These are phyloP conservation scores for Dolichotis patagonum DNA, from an alignment of 2,113 vertebrate species.

Conservation along the genomic window DNA sequence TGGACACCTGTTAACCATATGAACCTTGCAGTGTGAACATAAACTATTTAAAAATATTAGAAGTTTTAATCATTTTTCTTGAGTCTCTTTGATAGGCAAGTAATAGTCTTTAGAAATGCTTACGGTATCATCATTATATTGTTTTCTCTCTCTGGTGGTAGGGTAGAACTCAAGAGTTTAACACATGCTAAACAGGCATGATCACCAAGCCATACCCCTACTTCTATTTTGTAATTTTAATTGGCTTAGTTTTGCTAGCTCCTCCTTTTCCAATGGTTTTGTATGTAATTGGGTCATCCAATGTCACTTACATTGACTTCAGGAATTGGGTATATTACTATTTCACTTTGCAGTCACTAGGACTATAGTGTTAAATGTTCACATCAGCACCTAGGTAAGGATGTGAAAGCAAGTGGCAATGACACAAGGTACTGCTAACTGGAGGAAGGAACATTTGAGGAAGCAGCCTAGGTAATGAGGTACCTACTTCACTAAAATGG, in stretches of 20 bases:
- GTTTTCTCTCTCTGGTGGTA: neutral
- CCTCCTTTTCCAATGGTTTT: neutral
- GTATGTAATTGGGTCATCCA: neutral
- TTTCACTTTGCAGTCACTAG: neutral
- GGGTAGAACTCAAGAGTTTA: neutral
- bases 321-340: slow-evolving; percentile 2
- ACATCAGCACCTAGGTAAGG: neutral
- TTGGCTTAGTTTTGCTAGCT: slow-evolving; percentile 5
- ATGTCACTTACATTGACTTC: neutral
- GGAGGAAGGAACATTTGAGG: neutral
- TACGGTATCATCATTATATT: neutral
- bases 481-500: slow-evolving; percentile 12
- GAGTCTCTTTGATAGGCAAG: slow-evolving; percentile 1
- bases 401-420: neutral
- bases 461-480: neutral
- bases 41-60: neutral
- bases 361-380: neutral
- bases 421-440: neutral
- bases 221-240: neutral
- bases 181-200: neutral
- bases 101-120: slow-evolving; percentile 19
- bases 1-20: neutral
- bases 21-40: neutral
- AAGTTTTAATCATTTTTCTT: neutral
- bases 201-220: neutral